phyloP scores from a whole-genome alignment of 2,113 vertebrate species.

The Nyctibius bracteatus region DNA sequence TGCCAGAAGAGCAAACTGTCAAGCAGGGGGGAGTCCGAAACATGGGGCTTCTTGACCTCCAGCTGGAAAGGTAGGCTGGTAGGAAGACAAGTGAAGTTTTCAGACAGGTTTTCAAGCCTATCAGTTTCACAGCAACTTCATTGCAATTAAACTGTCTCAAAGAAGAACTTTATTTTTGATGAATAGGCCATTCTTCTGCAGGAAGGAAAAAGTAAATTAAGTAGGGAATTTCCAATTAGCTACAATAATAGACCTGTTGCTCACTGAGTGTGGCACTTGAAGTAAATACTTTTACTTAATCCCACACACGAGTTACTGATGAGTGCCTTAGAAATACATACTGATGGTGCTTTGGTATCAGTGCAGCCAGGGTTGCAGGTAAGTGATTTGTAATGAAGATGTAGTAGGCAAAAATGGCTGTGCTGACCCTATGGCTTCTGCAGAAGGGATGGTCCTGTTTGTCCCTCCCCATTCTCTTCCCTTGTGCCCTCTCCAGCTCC shows the following conservation, averaged over 20 bases:
- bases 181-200: not conserved
- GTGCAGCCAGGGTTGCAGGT: not conserved
- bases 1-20: not conserved
- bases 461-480: not conserved
- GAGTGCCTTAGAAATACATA: not conserved
- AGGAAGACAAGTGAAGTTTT: not conserved
- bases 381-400: not conserved
- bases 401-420: not conserved
- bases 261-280: not conserved
- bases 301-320: not conserved
- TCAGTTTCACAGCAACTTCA: not conserved
- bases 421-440: not conserved
- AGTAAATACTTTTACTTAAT: not conserved
- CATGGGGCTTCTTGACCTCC: not conserved
- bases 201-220: not conserved
- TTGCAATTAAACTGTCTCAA: not conserved
- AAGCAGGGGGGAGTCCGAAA: not conserved
- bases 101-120: not conserved
- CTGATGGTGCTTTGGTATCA: not conserved
- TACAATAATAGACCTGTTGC: not conserved
- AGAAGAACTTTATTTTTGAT: not conserved
- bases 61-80: not conserved
- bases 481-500: not conserved
- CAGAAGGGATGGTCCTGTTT: not conserved
- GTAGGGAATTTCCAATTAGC: not conserved